Evolutionary conservation across 2,797 vertebrate species (phyloP), one percentile per base, ranked within the genome.

Genomic region (Antrozous pallidus): DNA sequence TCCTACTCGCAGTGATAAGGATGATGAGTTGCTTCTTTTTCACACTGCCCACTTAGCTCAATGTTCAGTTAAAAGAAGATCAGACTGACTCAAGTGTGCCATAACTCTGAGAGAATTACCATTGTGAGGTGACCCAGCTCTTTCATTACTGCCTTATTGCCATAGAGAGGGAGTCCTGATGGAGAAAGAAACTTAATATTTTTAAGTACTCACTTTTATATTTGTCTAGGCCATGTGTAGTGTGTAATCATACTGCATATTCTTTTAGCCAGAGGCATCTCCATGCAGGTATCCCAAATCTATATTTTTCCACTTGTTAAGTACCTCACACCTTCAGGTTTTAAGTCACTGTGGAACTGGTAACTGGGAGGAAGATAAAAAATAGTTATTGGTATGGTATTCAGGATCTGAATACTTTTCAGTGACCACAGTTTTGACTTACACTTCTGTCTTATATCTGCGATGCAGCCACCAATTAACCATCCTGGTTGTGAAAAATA

Each of bases 131-230:
- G 96, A 97, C 84, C 38, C 69, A 96, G 56, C 96, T 96, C 82
- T 94, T 71, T 97, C 69, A 91, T 97, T 97, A 98, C 96, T 97
- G 95, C 93, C 92, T 97, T 97, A 98, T 96, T 97, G 96, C 91
- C 94, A 95, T 12, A 84, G 33, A 92, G 65, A 96, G 54, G 56
- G 87, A 97, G 81, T 54, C 95, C 89, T 97, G 75, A 91, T 92
- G 96, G 97, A 94, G 84, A 97, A 97, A 97, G 91, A 89, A 91
- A 92, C 94, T 95, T 96, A 96, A 92, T 92, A 94, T 87, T 82
- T 97, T 93, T 97, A 96, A 96, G 69, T 93, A 93, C 65, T 33
- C 45, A 58, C 75, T 96, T 94, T 91, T 45, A 28, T 94, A 49
- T 93, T 98, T 97, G 96, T 96, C 82, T 93, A 82, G 65, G 81